These are phyloP conservation scores for mouse (Mus musculus) DNA, from an alignment of 2,113 vertebrate genomes.

Conservation along the genomic window DNA sequence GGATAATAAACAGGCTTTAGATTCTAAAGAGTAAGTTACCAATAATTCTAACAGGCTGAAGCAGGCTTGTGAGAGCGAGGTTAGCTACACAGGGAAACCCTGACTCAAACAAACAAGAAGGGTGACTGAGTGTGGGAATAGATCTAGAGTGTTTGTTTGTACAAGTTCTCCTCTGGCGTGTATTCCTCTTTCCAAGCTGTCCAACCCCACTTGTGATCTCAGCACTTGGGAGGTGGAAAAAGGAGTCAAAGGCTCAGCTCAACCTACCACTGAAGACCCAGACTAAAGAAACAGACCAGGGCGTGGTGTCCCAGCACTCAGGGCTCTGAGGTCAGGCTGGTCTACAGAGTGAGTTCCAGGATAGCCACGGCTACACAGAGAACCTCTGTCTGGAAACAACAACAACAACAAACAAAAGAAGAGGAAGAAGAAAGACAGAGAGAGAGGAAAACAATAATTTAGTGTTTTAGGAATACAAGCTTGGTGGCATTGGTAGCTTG, in stretches of 20 bases:
- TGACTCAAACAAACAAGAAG: too few species aligned
- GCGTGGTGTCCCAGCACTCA: neutral
- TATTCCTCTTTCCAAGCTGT: neutral
- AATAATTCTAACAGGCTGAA: neutral
- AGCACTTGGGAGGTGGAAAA: neutral
- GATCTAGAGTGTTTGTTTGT: neutral
- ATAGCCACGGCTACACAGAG: neutral
- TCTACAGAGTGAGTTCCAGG: neutral
- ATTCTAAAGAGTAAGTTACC: neutral
- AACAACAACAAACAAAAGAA: neutral
- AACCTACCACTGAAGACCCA: neutral
- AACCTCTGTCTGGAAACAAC: neutral
- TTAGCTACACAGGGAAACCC: neutral
- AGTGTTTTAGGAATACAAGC: neutral
- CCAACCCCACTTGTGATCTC: too few species aligned
- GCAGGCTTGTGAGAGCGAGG: neutral
- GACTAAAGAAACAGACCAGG: neutral
- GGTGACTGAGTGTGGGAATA: neutral
- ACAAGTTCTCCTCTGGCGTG: neutral
- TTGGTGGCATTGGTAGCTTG: neutral
- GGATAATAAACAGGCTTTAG: neutral
- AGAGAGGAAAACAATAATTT: neutral
- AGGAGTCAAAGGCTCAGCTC: neutral
- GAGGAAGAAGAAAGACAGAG: neutral
- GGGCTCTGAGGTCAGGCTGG: neutral